phyloP scores from a whole-genome alignment of 2,113 vertebrate species.

The Poeciliopsis occidentalis region DNA sequence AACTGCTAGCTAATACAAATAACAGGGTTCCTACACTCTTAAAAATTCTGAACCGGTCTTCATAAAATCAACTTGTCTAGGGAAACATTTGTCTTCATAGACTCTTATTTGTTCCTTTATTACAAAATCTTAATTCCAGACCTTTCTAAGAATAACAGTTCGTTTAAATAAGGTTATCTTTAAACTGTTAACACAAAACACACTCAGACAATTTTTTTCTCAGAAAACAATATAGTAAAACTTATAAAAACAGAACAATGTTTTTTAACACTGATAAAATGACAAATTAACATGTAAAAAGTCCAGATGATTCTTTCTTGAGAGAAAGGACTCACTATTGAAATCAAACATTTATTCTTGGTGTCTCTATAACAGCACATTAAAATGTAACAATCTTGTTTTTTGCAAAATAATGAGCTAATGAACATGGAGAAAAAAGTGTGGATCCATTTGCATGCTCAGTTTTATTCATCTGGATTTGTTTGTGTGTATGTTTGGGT shows the following conservation, averaged over 20 bases:
- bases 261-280: neutral
- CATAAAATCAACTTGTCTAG: neutral
- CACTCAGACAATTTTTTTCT: neutral
- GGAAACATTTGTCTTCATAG: too few relatives aligned
- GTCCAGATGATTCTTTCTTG: neutral
- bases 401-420: neutral
- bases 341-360: too few relatives aligned
- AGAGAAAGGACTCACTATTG: neutral
- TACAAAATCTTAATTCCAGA: too few relatives aligned
- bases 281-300: neutral
- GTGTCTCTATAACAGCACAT: neutral
- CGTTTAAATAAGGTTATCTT: neutral
- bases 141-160: neutral
- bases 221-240: neutral
- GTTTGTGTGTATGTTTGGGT: too few relatives aligned
- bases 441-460: too few relatives aligned
- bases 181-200: neutral
- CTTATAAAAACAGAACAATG: too few relatives aligned
- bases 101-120: too few relatives aligned
- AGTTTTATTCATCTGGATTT: too few relatives aligned
- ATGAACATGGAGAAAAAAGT: neutral
- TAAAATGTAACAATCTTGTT: neutral
- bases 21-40: conserved; percentile 1
- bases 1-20: conserved; percentile 56
- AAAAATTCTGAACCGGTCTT: neutral